Conservation (phyloP, 2,113 vertebrate species). For the Gallinago paraguaiae region DNA sequence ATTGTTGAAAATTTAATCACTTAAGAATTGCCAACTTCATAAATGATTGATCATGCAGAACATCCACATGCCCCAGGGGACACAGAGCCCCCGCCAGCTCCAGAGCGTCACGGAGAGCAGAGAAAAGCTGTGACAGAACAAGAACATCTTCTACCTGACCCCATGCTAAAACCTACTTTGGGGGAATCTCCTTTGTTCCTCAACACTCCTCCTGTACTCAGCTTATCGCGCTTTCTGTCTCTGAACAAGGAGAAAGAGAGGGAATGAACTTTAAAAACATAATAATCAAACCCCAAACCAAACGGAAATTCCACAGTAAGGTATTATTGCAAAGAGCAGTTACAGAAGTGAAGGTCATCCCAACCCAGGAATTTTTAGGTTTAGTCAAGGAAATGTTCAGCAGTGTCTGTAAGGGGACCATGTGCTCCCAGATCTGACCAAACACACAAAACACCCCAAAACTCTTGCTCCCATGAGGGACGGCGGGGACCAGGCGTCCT, state of each 20-base stretch:
- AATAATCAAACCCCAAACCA: background rate
- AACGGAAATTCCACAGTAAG: background rate
- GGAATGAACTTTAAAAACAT: background rate
- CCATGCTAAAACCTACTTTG: accelerated
- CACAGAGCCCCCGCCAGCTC: background rate
- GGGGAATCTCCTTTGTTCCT: background rate
- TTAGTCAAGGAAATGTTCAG: background rate
- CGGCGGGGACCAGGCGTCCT: no score
- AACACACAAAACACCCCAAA: accelerated
- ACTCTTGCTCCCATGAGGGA: background rate
- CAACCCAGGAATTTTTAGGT: background rate
- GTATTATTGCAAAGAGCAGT: background rate
- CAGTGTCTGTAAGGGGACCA: no score
- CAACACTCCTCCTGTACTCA: background rate
- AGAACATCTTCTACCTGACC: background rate
- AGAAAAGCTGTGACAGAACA: background rate
- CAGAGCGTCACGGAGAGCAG: background rate
- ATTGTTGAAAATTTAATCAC: background rate
- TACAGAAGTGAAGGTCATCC: background rate
- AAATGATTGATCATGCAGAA: background rate
- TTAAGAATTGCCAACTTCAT: background rate
- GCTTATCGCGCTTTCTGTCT: background rate
- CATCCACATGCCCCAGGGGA: background rate
- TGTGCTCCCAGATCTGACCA: background rate
- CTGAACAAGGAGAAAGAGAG: background rate